A percentile compares a stretch with the other conserved stretches of the same genome.
These are phyloP conservation scores for Dorcus parallelipipedus DNA, from an alignment of 2,888 invertebrate species.

Conservation along the genomic window DNA sequence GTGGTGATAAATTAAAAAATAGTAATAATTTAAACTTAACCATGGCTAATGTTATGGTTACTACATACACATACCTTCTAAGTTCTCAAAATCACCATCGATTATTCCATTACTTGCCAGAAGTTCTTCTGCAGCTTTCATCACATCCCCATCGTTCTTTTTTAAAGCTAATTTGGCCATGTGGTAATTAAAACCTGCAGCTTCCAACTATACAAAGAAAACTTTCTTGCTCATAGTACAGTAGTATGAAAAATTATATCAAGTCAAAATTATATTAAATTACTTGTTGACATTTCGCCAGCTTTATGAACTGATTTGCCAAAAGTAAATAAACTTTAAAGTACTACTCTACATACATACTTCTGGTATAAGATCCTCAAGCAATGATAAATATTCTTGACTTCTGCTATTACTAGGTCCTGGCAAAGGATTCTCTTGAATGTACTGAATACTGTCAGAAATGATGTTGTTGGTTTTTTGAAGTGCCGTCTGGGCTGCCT, in stretches of 20 bases:
- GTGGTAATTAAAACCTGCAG: conserved; percentile 59
- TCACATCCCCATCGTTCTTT: conserved; percentile 54
- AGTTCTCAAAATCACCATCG: conserved; percentile 31
- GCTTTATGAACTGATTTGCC: too few species aligned
- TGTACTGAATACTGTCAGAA: conserved; percentile 61
- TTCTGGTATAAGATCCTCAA: conserved; percentile 43
- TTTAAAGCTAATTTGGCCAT: conserved; percentile 56
- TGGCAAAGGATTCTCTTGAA: conserved; percentile 58
- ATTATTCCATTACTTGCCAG: conserved; percentile 48
- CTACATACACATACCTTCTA: conserved; percentile 1
- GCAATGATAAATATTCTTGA: conserved; percentile 37
- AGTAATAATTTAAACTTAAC: background rate
- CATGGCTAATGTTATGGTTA: too few species aligned
- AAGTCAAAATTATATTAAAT: too few species aligned
- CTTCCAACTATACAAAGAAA: conserved; percentile 47
- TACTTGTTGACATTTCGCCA: too few species aligned
- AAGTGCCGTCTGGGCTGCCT: conserved; percentile 60
- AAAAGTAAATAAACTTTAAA: background rate
- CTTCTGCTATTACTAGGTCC: conserved; percentile 47
- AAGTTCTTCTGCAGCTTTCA: conserved; percentile 59
- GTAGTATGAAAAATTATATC: too few species aligned
- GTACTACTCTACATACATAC: conserved; percentile 24
- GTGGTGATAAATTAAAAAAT: conserved; percentile 1
- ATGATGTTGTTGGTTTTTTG: conserved; percentile 66
- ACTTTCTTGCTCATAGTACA: background rate